phyloP scores from a whole-genome alignment of 1,140 invertebrate genomes.

The Lordiphosa clarofinis region DNA sequence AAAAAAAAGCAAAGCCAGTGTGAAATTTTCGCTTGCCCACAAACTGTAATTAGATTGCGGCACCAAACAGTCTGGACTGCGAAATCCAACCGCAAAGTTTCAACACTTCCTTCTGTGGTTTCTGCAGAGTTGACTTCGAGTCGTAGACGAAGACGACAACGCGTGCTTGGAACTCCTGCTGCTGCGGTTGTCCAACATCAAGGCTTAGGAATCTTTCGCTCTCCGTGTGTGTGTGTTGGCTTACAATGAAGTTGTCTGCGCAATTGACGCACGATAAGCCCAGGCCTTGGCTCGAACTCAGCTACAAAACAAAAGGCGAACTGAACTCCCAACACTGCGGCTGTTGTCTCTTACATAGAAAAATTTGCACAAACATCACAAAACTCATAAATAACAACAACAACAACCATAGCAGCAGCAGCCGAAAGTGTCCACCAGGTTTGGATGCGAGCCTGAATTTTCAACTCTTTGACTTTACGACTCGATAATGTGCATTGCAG shows the following conservation, averaged over 20 bases:
- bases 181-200: conserved; percentile 54
- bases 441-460: conserved; percentile 24
- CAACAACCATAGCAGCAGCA: conserved; percentile 31
- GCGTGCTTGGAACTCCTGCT: conserved; percentile 72
- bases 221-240: conserved; percentile 5
- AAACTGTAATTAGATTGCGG: conserved; percentile 72
- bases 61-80: conserved; percentile 15
- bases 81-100: conserved; percentile 30
- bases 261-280: conserved; percentile 68
- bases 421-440: conserved; percentile 61
- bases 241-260: conserved; percentile 74
- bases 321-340: conserved; percentile 4
- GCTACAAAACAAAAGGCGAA: conserved; percentile 21
- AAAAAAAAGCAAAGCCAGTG: conserved; percentile 34
- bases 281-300: conserved; percentile 19
- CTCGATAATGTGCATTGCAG: conserved; percentile 65
- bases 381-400: conserved; percentile 74
- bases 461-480: conserved; percentile 38
- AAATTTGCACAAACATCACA: conserved; percentile 77
- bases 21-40: conserved; percentile 51
- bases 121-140: neutral
- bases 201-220: conserved; percentile 55
- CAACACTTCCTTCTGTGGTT: conserved; percentile 35
- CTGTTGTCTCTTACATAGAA: conserved; percentile 59
- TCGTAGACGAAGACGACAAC: conserved; percentile 25